phyloP scores from a whole-genome alignment of 2,113 vertebrate genomes.

The Sus scrofa region T2T-Sscrofa CM000817.6:171011501-171012000 shows the following conservation, averaged over 20 bases:
- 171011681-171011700: neutral
- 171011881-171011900: neutral
- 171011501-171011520: neutral
- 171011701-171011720: neutral
- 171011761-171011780: neutral
- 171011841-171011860: neutral
- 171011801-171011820: conserved; percentile 47
- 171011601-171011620: neutral
- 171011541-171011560: neutral
- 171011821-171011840: neutral
- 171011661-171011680: neutral
- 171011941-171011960: neutral
- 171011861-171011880: neutral
- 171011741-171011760: conserved; percentile 11
- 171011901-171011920: neutral
- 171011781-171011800: neutral
- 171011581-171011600: conserved; percentile 36
- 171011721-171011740: conserved; percentile 36
- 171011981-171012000: conserved; percentile 67
- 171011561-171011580: neutral
- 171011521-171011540: neutral
- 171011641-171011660: conserved; percentile 43
- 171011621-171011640: conserved; percentile 16
- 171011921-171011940: conserved; percentile 59
- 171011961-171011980: conserved; percentile 59